Evolutionary conservation across 2,888 invertebrate species (phyloP).

Genomic region (Electrophaes corylata): DNA sequence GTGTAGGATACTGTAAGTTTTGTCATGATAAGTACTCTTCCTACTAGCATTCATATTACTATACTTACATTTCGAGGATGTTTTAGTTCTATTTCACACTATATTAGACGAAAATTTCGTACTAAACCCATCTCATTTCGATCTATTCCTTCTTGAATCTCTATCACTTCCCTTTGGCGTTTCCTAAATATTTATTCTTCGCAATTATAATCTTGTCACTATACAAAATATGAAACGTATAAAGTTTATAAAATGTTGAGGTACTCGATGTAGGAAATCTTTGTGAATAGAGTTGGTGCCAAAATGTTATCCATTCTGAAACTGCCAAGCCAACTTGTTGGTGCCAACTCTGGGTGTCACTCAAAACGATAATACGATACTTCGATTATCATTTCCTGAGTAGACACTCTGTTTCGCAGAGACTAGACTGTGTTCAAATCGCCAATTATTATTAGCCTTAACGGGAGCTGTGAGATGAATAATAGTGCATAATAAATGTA

Average conservation of each 20-base stretch:
- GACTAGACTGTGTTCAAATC: slow-evolving; percentile 70
- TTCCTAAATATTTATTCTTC: slow-evolving; percentile 24
- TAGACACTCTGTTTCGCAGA: slow-evolving; percentile 27
- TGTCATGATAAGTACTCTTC: no score
- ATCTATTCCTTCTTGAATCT: slow-evolving; percentile 8
- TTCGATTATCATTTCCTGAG: no score
- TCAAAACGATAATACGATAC: no score
- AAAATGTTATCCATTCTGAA: slow-evolving; percentile 11
- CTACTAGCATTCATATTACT: not conserved
- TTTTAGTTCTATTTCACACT: not conserved
- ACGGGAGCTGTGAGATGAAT: slow-evolving; percentile 78
- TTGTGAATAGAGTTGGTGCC: slow-evolving; percentile 26
- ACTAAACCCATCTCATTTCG: slow-evolving; percentile 16
- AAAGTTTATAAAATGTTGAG: slow-evolving; percentile 35
- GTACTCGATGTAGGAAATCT: slow-evolving; percentile 33
- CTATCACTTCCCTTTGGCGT: slow-evolving; percentile 33
- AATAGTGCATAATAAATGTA: slow-evolving; percentile 47
- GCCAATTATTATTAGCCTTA: slow-evolving; percentile 79
- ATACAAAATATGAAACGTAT: slow-evolving; percentile 14
- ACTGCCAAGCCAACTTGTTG: slow-evolving; percentile 19
- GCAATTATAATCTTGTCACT: slow-evolving; percentile 20
- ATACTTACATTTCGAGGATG: not conserved
- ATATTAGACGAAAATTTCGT: not conserved
- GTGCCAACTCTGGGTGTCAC: slow-evolving; percentile 28
- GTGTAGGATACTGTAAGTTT: no score